These are phyloP conservation scores for Oryzias dopingdopingensis DNA, from an alignment of 2,797 vertebrate species.

Conservation along the genomic window DNA sequence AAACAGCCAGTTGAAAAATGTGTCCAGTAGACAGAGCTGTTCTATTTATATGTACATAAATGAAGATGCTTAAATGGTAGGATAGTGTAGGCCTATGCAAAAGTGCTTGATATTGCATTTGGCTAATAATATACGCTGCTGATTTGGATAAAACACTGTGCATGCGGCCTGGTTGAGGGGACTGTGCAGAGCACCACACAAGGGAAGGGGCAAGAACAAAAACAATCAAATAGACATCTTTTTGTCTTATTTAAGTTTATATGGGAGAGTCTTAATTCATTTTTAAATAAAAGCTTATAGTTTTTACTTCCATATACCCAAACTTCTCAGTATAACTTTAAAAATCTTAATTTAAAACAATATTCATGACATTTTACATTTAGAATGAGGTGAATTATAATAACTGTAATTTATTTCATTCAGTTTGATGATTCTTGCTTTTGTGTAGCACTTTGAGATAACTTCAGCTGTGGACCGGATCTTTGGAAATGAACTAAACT, in stretches of 20 bases:
- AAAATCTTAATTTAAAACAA: too few relatives aligned
- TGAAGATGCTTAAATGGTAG: conserved; percentile 85
- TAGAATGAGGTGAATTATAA: too few relatives aligned
- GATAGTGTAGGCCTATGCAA: conserved; percentile 68
- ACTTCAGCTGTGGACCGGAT: too few relatives aligned
- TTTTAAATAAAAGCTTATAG: neutral
- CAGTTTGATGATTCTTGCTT: too few relatives aligned
- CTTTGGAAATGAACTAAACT: too few relatives aligned
- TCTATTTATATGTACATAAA: conserved; percentile 86
- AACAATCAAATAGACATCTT: neutral
- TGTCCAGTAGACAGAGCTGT: conserved; percentile 81
- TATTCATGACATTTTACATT: too few relatives aligned
- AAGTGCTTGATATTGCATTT: conserved; percentile 80
- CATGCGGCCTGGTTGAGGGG: conserved; percentile 27
- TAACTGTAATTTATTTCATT: too few relatives aligned
- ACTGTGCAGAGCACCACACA: conserved; percentile 25
- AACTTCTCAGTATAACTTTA: neutral
- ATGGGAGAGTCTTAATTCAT: neutral
- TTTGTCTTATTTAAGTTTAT: neutral
- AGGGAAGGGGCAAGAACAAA: conserved; percentile 15
- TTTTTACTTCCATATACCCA: neutral
- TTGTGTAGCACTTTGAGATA: too few relatives aligned
- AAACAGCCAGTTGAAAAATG: conserved; percentile 76
- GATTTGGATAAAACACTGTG: conserved; percentile 71
- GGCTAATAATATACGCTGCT: conserved; percentile 82